A percentile compares a stretch with the other conserved stretches of the same genome.
These are phyloP conservation scores for Ellobium chinense DNA, from an alignment of 2,888 invertebrate species.

Conservation along the genomic window DNA sequence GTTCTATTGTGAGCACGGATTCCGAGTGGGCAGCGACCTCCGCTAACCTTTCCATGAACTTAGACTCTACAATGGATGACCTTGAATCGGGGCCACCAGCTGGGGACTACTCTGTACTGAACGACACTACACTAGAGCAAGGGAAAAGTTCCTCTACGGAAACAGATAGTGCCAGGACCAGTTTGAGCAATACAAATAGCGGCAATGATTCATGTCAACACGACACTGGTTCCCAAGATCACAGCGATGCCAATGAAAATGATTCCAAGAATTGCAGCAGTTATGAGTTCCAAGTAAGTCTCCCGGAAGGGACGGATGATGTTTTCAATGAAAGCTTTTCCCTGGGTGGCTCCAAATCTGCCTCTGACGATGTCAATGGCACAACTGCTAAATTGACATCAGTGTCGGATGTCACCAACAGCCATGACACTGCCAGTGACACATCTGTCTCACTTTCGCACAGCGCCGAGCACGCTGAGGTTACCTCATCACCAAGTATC, in stretches of 20 bases:
- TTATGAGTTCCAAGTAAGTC: background rate
- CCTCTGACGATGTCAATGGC: background rate
- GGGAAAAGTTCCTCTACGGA: background rate
- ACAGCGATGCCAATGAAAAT: background rate
- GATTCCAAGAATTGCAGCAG: background rate
- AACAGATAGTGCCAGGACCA: background rate
- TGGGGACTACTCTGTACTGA: constrained; percentile 10
- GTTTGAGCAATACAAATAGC: background rate
- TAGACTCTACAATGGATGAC: constrained; percentile 22
- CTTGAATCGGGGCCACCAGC: constrained; percentile 14
- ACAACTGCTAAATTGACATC: background rate
- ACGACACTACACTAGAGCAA: background rate
- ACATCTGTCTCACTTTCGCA: background rate
- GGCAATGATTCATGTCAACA: background rate
- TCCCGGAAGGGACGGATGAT: constrained; percentile 5
- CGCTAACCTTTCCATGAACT: constrained; percentile 23
- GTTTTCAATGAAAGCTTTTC: constrained; percentile 21
- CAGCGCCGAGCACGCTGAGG: too few species aligned
- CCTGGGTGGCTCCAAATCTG: background rate
- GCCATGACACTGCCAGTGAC: background rate
- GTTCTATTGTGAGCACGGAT: constrained; percentile 39
- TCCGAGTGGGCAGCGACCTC: constrained; percentile 38
- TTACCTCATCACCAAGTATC: background rate
- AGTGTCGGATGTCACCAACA: background rate
- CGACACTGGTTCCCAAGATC: background rate